Evolutionary conservation across 2,888 invertebrate genomes (phyloP).

Genomic region (Alentia gelatinosa): DNA sequence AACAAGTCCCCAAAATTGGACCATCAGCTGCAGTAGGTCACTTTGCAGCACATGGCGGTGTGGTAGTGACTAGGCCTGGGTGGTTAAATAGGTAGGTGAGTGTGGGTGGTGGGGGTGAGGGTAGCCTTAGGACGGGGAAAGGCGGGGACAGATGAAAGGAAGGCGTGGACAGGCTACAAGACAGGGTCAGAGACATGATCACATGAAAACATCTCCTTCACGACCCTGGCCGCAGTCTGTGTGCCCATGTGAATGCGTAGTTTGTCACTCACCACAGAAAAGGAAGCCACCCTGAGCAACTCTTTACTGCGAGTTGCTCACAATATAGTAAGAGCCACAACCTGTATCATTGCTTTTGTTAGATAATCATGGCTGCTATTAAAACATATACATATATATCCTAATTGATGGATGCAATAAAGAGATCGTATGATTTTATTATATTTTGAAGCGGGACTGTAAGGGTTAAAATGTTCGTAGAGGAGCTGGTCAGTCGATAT

Average conservation of each 20-base stretch:
- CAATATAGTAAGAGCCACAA: neutral
- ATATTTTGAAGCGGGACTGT: too few species aligned
- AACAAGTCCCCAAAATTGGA: neutral
- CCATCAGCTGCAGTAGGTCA: constrained; percentile 14
- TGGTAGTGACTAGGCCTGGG: neutral
- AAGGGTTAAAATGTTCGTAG: too few species aligned
- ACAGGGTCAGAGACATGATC: neutral
- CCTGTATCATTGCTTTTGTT: too few species aligned
- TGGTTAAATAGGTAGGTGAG: neutral
- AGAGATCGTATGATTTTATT: too few species aligned
- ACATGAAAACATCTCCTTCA: neutral
- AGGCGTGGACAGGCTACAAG: neutral
- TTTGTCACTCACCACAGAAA: constrained; percentile 4
- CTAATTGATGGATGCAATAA: neutral
- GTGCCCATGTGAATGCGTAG: neutral
- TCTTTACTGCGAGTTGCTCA: neutral
- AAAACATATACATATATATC: neutral
- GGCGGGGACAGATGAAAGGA: neutral
- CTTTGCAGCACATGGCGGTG: neutral
- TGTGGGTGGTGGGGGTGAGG: neutral
- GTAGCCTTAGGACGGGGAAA: neutral
- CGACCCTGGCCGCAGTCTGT: neutral
- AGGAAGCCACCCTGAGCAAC: neutral
- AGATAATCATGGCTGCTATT: too few species aligned
- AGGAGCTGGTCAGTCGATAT: neutral